Conservation (phyloP, 2,888 invertebrate genomes). For the Polymixis lichenea region DNA sequence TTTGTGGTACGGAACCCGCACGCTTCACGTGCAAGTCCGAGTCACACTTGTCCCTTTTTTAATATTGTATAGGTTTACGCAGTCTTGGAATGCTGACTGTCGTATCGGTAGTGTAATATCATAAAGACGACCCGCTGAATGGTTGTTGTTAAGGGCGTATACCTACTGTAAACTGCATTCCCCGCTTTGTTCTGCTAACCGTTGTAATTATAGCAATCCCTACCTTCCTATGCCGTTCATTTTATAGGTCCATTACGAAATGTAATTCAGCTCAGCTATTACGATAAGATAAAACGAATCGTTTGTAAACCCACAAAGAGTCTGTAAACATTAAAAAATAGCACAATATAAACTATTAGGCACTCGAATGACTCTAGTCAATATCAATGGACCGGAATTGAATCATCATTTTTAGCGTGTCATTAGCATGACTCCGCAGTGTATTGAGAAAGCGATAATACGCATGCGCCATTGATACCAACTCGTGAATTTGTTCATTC, state of each 20-base stretch:
- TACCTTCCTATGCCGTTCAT: neutral
- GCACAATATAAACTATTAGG: slow-evolving; percentile 19
- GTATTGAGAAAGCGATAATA: slow-evolving; percentile 68
- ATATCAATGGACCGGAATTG: slow-evolving; percentile 70
- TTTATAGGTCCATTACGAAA: slow-evolving; percentile 16
- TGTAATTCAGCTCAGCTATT: slow-evolving; percentile 12
- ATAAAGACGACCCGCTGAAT: neutral
- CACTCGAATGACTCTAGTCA: slow-evolving; percentile 36
- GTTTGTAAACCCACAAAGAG: slow-evolving; percentile 3
- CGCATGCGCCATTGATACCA: slow-evolving; percentile 16
- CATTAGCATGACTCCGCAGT: slow-evolving; percentile 73
- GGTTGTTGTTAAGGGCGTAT: slow-evolving; percentile 3
- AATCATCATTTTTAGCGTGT: slow-evolving; percentile 77
- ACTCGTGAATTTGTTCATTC: slow-evolving; percentile 30
- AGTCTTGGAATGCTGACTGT: too few species aligned
- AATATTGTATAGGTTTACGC: slow-evolving; percentile 2
- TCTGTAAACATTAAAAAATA: slow-evolving; percentile 27
- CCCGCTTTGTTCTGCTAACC: neutral
- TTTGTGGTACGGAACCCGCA: too few species aligned
- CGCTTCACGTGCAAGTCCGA: too few species aligned
- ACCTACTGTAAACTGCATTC: neutral
- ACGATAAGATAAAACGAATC: slow-evolving; percentile 18
- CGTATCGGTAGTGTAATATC: neutral
- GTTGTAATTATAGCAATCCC: neutral
- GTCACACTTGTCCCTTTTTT: neutral